A percentile compares a stretch with the other conserved stretches of the same genome.
phyloP scores from a whole-genome alignment of 2,113 vertebrate species.

The Ailuropoda melanoleuca region DNA sequence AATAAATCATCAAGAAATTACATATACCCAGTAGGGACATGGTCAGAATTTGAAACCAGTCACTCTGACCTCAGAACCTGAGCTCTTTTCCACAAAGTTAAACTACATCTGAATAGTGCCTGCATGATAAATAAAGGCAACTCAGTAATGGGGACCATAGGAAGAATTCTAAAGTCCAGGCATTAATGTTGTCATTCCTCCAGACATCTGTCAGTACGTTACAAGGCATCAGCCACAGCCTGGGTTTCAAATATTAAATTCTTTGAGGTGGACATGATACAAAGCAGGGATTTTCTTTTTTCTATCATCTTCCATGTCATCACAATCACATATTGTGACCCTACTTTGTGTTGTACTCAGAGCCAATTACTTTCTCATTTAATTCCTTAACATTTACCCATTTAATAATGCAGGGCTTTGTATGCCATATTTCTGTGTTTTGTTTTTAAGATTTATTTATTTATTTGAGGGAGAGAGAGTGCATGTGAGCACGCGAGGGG shows the following conservation, averaged over 20 bases:
- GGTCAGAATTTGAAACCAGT: neutral
- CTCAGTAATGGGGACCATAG: neutral
- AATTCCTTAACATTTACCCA: slow-evolving; percentile 5
- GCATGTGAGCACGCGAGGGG: neutral
- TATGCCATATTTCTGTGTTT: neutral
- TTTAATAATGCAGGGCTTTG: neutral
- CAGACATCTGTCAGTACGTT: neutral
- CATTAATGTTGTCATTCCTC: neutral
- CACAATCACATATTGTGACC: neutral
- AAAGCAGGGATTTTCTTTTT: neutral
- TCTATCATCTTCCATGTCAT: neutral
- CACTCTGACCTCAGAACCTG: neutral
- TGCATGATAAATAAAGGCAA: neutral
- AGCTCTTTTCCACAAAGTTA: neutral
- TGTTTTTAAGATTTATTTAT: too few species aligned
- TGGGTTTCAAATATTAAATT: neutral
- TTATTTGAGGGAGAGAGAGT: neutral
- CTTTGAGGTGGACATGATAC: neutral
- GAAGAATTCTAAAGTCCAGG: neutral
- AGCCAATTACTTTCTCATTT: neutral
- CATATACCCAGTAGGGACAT: neutral
- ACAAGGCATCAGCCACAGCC: neutral
- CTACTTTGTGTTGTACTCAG: neutral
- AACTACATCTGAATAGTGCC: neutral
- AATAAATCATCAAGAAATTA: neutral